phyloP scores from a whole-genome alignment of 2,888 invertebrate genomes.

The Cyaniris semiargus region DNA sequence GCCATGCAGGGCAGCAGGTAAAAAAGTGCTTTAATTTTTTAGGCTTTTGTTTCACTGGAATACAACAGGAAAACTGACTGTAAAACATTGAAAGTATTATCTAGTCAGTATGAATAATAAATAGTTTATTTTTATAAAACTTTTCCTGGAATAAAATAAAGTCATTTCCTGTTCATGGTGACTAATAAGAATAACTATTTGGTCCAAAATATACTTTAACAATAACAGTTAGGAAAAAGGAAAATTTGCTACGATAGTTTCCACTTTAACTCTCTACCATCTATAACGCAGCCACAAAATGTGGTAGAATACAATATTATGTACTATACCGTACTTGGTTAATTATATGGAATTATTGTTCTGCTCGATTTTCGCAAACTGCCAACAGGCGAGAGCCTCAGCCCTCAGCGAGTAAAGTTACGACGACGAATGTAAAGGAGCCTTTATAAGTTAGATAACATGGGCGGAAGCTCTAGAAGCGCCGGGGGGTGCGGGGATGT shows the following conservation, averaged over 20 bases:
- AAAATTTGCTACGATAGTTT: background rate
- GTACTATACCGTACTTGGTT: too few species aligned
- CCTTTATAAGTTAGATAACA: conserved; percentile 30
- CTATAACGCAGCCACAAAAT: background rate
- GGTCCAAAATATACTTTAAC: background rate
- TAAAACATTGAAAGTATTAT: background rate
- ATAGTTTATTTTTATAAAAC: background rate
- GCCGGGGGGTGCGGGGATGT: background rate
- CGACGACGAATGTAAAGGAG: background rate
- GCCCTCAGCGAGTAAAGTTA: background rate
- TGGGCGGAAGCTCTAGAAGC: conserved; percentile 31
- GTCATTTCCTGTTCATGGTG: background rate
- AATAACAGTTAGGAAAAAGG: background rate
- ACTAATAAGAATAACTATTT: background rate
- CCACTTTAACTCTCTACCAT: background rate
- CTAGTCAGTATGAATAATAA: background rate
- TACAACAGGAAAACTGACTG: background rate
- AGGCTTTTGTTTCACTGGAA: background rate
- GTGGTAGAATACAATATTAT: too few species aligned
- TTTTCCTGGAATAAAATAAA: background rate
- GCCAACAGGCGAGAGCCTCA: background rate
- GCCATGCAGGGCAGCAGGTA: too few species aligned
- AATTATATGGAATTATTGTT: background rate
- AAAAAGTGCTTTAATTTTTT: too few species aligned
- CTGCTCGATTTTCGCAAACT: background rate